Base-by-base conservation (phyloP, 2,888 invertebrate genomes). In the Sympetrum striolatum region DNA sequence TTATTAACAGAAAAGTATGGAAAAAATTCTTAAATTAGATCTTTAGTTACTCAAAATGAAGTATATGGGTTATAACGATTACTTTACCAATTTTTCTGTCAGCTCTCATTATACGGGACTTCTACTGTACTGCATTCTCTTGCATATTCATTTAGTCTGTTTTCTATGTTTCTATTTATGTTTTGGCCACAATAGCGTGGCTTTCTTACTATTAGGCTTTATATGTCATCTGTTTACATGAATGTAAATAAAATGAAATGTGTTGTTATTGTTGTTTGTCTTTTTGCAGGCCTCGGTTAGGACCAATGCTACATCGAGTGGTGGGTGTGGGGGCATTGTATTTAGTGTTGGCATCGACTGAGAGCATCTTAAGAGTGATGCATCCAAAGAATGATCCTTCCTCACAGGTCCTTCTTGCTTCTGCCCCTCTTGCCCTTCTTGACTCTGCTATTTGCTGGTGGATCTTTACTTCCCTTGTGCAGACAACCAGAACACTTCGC, bases 371-470 rank as follows among this genome's bases (percentile, higher is more conserved):
- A 92, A 95, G 98, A 81, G 96, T 98, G 10, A 95, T 95, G 92
- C 94, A 95, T 92, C 95, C 95, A 12, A 96, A 96, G 92, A 95
- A 95, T 92, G 95, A 96, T 92, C 95, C 95, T 90, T 95, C 95
- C 25, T 95, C 95, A 92, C 96, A 96, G 93, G 94, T 96, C 64
- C 93, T 98, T 91, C 95, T 98, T 90, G 97, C 98, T 0, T 96
- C 96, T 91, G 96, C 98, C 91, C 98, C 98, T 25, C 95, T 99
- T 91, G 98, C 98, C 44, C 95, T 98, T 64, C 94, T 98, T 48
- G 98, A 98, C 94, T 95, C 96, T 93, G 96, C 97, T 93, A 97
- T 99, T 93, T 98, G 98, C 93, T 99, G 98, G 98, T 98, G 98
- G 98, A 98, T 98, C 92, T 97, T 97, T 93, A 96, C 97, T 3